A percentile compares a stretch with the other conserved stretches of the same genome.
Conservation (phyloP, 1,140 invertebrate genomes). For the Fopius arisanus region DNA sequence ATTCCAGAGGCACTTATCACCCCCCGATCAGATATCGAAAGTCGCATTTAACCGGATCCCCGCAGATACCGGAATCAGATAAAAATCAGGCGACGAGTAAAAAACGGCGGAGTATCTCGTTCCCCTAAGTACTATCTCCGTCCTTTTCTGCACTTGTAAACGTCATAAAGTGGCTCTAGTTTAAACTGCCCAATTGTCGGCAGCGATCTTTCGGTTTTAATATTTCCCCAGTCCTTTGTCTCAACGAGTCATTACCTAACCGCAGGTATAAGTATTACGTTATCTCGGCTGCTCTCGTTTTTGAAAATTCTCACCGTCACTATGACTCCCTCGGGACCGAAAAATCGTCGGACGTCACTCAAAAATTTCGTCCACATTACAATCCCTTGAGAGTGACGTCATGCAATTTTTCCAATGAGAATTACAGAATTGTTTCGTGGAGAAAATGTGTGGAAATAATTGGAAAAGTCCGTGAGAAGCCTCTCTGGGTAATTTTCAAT, state of each 20-base stretch:
- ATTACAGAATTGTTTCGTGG: no score
- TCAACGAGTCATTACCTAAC: not conserved
- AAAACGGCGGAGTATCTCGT: not conserved
- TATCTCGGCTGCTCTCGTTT: not conserved
- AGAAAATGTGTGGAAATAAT: no score
- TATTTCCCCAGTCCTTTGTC: not conserved
- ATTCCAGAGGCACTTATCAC: not conserved
- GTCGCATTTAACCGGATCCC: constrained; percentile 37
- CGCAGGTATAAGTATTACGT: constrained; percentile 22
- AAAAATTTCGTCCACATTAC: no score
- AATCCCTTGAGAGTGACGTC: no score
- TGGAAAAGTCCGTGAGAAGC: no score
- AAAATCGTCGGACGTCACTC: not conserved
- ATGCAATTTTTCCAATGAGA: no score
- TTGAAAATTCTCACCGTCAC: not conserved
- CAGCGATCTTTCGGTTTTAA: constrained; percentile 8
- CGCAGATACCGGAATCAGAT: constrained; percentile 21
- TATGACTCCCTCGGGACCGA: not conserved
- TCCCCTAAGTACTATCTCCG: not conserved
- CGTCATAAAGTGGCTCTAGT: constrained; percentile 3
- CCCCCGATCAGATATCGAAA: constrained; percentile 28
- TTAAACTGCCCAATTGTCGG: constrained; percentile 31
- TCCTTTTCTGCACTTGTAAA: not conserved
- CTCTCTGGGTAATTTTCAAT: no score
- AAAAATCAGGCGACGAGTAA: constrained; percentile 22